phyloP scores from a whole-genome alignment of 1,140 invertebrate genomes.

The Bombus polaris region DNA sequence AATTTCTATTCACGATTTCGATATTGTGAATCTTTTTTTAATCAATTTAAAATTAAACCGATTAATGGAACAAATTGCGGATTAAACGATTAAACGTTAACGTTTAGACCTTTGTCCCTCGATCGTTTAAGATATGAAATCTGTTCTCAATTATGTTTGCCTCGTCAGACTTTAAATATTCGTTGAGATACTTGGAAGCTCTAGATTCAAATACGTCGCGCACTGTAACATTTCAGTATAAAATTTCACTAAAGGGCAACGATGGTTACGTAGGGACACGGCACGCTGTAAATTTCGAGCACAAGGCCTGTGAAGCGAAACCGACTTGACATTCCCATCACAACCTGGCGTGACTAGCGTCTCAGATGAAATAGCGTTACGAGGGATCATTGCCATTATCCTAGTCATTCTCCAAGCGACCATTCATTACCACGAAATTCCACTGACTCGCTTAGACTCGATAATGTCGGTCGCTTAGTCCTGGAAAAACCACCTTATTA shows the following conservation, averaged over 20 bases:
- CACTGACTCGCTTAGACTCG: too few relatives aligned
- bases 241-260: neutral
- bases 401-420: neutral
- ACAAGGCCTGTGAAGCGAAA: neutral
- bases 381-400: neutral
- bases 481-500: neutral
- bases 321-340: neutral
- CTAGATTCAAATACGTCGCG: neutral
- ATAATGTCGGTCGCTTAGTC: neutral
- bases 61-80: too few relatives aligned
- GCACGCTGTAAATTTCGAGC: neutral
- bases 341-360: slow-evolving; percentile 5
- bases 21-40: neutral
- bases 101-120: too few relatives aligned
- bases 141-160: too few relatives aligned
- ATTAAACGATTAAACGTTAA: too few relatives aligned
- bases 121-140: too few relatives aligned
- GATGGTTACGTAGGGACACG: neutral
- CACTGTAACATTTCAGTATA: neutral
- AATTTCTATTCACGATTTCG: neutral
- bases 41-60: too few relatives aligned
- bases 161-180: neutral
- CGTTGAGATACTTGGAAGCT: neutral
- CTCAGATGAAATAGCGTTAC: slow-evolving; percentile 7
- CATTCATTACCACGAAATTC: neutral